Evolutionary conservation across 2,888 invertebrate species (phyloP).

Genomic region (Drosophila cognata): DNA sequence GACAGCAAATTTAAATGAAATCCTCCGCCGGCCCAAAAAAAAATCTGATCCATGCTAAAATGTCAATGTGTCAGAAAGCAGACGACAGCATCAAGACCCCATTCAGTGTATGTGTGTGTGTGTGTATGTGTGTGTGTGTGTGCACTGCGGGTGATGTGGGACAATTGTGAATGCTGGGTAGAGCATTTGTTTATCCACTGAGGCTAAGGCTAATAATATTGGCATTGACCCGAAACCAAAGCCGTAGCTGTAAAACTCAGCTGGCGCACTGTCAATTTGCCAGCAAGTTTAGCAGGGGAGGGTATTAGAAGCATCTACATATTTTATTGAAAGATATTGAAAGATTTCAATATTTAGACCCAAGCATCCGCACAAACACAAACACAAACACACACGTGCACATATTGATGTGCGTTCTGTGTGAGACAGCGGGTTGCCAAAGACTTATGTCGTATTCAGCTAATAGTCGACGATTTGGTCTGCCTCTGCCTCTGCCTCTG

Average conservation of each 20-base stretch:
- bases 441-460: constrained; percentile 9
- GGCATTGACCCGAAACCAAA: constrained; percentile 70
- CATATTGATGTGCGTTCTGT: constrained; percentile 3
- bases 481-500: not conserved
- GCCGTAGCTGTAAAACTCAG: constrained; percentile 71
- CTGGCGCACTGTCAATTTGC: constrained; percentile 77
- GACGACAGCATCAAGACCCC: constrained; percentile 49
- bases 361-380: constrained; percentile 13
- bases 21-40: constrained; percentile 39
- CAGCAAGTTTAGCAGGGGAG: constrained; percentile 12
- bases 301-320: constrained; percentile 70
- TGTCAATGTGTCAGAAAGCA: constrained; percentile 75
- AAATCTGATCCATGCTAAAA: constrained; percentile 41
- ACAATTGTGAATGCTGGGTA: constrained; percentile 6
- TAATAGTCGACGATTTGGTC: constrained; percentile 24
- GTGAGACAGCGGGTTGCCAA: constrained; percentile 34
- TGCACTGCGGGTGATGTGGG: constrained; percentile 10
- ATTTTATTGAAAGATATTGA: constrained; percentile 80
- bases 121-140: not conserved
- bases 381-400: constrained; percentile 9
- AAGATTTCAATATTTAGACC: constrained; percentile 74
- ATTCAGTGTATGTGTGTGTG: constrained; percentile 9
- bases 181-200: constrained; percentile 28
- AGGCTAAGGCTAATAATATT: constrained; percentile 70
- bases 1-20: constrained; percentile 82